Base-by-base conservation (phyloP, 2,113 vertebrate genomes). In the Anarhynchus alexandrinus region DNA sequence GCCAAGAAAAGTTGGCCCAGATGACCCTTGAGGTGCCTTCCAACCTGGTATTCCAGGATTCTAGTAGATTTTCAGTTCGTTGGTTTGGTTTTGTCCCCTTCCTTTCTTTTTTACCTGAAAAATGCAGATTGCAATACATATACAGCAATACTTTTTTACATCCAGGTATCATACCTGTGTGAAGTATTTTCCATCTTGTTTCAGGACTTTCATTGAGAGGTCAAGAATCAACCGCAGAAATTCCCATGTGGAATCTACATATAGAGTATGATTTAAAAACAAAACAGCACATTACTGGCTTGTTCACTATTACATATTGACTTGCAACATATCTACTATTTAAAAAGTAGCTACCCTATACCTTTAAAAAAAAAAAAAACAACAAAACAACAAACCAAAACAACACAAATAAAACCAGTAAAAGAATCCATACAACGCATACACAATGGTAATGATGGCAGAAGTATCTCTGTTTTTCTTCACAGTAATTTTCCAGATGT, bases 191-290 rank as follows among this genome's bases (percentile, higher is more conserved):
- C 99, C 99, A 95, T 98, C 98, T 47, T 99, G 98, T 92, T 99
- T 99, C 97, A 99, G 97, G 81, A 99, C 99, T 97, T 99, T 99
- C 95, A 99, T 99, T n/a, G 99, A 99, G 92, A 99, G 98, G 94
- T 99, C 99, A 94, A 99, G 98, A 97, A 99, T 99, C 96, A 99
- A 98, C 82, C 99, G 98, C 43, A 99, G 98, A 97, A 99, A 99
- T 74, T 99, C 99, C 99, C 99, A 99, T 1, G 98, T 99, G 15
- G 99, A 99, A 98, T 99, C 99, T 99, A 83, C 78, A 97, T 51
- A 62, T 5, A 70, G 12, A 54, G 5, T 59, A 77, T 5, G 14
- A 90, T 89, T 67, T 49, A 59, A 76, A 87, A 91, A 19, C 18
- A 85, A 25, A 71, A 61, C 4, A 55, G 19, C 42, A 61, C 38